A percentile compares a stretch with the other conserved stretches of the same genome.
Evolutionary conservation across 2,888 invertebrate genomes (phyloP).

Genomic region (Spodoptera exigua): DNA sequence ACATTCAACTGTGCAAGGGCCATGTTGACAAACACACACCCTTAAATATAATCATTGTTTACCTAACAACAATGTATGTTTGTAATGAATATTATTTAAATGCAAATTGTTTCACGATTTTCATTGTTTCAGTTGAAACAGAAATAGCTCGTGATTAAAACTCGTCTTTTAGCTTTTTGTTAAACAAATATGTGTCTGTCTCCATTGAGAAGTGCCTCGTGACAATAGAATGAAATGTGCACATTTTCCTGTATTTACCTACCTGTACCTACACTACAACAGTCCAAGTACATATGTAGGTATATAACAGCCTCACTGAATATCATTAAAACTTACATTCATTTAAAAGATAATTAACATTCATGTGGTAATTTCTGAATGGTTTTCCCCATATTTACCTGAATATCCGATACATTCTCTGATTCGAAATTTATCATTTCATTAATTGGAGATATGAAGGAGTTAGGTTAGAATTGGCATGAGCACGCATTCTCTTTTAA

Average conservation of each 20-base stretch:
- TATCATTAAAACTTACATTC: slow-evolving; percentile 22
- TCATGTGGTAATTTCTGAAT: slow-evolving; percentile 19
- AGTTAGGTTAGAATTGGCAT: too few species aligned
- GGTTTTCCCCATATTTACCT: slow-evolving; percentile 11
- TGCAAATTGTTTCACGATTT: slow-evolving; percentile 70
- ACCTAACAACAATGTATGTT: slow-evolving; percentile 76
- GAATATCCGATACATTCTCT: not conserved
- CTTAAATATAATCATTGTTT: slow-evolving; percentile 80
- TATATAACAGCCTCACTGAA: slow-evolving; percentile 6
- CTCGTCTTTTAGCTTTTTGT: slow-evolving; percentile 45
- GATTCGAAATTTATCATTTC: too few species aligned
- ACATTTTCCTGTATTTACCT: slow-evolving; percentile 28
- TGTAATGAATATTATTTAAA: slow-evolving; percentile 75
- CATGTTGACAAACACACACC: slow-evolving; percentile 81
- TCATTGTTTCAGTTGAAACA: slow-evolving; percentile 68
- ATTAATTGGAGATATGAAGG: too few species aligned
- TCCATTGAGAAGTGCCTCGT: slow-evolving; percentile 28
- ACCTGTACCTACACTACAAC: slow-evolving; percentile 2
- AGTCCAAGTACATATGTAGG: too few species aligned
- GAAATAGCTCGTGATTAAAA: slow-evolving; percentile 57
- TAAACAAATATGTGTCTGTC: slow-evolving; percentile 38
- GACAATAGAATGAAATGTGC: slow-evolving; percentile 35
- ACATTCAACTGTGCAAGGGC: slow-evolving; percentile 71
- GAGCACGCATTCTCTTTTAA: too few species aligned
- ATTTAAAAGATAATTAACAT: slow-evolving; percentile 35